A percentile compares a stretch with the other conserved stretches of the same genome.
phyloP scores from a whole-genome alignment of 2,888 invertebrate species.

The Sympetrum striolatum region DNA sequence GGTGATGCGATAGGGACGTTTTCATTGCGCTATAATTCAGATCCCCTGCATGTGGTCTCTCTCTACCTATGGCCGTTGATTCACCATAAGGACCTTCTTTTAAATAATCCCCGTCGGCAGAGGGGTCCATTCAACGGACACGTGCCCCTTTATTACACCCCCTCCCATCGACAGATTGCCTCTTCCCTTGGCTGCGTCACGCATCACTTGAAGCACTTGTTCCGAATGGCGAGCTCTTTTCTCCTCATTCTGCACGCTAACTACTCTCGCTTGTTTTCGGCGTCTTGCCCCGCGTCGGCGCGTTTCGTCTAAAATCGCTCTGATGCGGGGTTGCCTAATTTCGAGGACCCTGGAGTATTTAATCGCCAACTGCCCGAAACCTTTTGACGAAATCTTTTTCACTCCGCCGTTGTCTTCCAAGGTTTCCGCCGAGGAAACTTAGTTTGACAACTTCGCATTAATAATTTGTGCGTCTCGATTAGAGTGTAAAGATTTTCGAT shows the following conservation, averaged over 20 bases:
- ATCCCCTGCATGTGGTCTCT: not conserved
- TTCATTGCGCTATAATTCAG: not conserved
- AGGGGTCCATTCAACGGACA: not conserved
- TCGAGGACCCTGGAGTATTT: no score
- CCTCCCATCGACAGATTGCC: conserved; percentile 1
- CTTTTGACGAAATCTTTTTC: no score
- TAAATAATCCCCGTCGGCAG: not conserved
- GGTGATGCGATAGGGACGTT: not conserved
- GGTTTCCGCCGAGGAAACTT: no score
- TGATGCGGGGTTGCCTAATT: no score
- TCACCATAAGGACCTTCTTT: not conserved
- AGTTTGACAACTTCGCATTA: no score
- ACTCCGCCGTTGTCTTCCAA: no score
- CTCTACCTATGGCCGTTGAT: not conserved
- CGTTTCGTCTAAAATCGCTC: no score
- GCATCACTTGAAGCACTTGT: not conserved
- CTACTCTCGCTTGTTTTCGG: no score
- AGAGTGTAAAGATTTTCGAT: no score
- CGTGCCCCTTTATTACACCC: not conserved
- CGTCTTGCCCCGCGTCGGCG: no score
- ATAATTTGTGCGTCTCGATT: no score
- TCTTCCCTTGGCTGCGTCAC: not conserved
- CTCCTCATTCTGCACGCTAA: not conserved
- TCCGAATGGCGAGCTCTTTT: not conserved
- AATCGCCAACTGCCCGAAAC: no score